Percentiles rank a stretch among this genome's conserved stretches.
Evolutionary conservation across 2,888 invertebrate genomes (phyloP).

Genomic region (Oxyteleia sp.): DNA sequence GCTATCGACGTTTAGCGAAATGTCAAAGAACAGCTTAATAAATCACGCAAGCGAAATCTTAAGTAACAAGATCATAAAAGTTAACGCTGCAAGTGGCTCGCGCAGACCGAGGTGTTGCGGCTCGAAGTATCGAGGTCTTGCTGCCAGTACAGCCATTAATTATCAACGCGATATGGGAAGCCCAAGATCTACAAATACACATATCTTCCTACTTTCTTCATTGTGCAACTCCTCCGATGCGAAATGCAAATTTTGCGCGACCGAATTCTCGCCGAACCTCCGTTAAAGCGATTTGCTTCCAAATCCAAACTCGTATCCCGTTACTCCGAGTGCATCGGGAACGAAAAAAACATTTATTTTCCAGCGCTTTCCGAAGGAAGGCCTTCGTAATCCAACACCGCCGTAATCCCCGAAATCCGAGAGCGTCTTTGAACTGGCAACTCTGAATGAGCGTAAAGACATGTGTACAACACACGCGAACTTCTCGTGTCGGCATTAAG

Average conservation of each 20-base stretch:
- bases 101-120: too few species aligned
- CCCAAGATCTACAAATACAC: too few species aligned
- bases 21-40: slow-evolving; percentile 46
- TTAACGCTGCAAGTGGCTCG: slow-evolving; percentile 18
- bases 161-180: too few species aligned
- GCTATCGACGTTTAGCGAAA: slow-evolving; percentile 40
- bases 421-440: slow-evolving; percentile 47
- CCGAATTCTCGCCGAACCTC: too few species aligned
- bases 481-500: slow-evolving; percentile 50
- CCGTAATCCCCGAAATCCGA: slow-evolving; percentile 24
- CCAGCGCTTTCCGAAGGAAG: background rate
- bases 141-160: too few species aligned
- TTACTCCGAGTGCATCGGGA: too few species aligned
- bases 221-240: too few species aligned
- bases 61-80: slow-evolving; percentile 54
- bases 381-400: slow-evolving; percentile 23
- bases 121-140: too few species aligned
- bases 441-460: slow-evolving; percentile 63
- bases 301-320: too few species aligned
- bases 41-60: slow-evolving; percentile 39
- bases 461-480: slow-evolving; percentile 56
- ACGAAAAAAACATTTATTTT: background rate
- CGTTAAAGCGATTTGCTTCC: too few species aligned
- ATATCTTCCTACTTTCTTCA: too few species aligned
- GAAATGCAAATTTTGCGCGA: too few species aligned